Evolutionary conservation across 2,888 invertebrate species (phyloP).

Genomic region (Idaea dimidiata): DNA sequence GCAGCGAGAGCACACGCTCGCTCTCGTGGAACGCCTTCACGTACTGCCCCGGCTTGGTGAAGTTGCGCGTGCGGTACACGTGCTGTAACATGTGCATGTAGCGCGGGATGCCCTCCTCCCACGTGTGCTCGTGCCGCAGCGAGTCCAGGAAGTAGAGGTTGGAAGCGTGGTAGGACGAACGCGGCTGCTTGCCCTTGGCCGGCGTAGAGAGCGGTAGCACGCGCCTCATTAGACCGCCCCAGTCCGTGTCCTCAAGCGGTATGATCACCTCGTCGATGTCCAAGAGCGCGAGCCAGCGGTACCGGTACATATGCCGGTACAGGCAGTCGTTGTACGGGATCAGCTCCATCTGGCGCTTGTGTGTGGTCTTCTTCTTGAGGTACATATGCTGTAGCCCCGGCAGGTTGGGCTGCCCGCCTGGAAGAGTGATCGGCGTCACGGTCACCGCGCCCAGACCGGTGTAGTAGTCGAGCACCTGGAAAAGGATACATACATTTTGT

Average conservation of each 20-base stretch:
- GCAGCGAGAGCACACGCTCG: constrained; percentile 91
- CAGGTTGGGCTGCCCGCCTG: constrained; percentile 94
- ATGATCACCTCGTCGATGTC: constrained; percentile 98
- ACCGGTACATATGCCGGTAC: constrained; percentile 94
- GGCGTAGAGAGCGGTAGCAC: constrained; percentile 84
- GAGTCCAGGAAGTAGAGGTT: constrained; percentile 97
- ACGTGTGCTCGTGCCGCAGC: constrained; percentile 89
- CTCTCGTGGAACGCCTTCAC: constrained; percentile 97
- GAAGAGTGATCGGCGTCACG: constrained; percentile 90
- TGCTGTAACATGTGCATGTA: constrained; percentile 97
- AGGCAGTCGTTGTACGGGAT: constrained; percentile 98
- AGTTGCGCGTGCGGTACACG: constrained; percentile 93
- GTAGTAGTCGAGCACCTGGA: constrained; percentile 83
- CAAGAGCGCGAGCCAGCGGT: constrained; percentile 93
- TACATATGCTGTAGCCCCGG: constrained; percentile 94
- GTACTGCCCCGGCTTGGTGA: constrained; percentile 95
- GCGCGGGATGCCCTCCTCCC: constrained; percentile 88
- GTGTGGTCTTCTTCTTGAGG: constrained; percentile 93
- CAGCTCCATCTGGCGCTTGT: constrained; percentile 96
- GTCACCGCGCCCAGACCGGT: constrained; percentile 84
- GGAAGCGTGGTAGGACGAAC: constrained; percentile 92
- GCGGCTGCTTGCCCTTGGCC: constrained; percentile 69
- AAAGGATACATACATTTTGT: too few species aligned
- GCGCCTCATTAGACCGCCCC: constrained; percentile 89
- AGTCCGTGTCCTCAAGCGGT: constrained; percentile 87